phyloP scores from a whole-genome alignment of 2,113 vertebrate species.

The Actinemys pallida region DNA sequence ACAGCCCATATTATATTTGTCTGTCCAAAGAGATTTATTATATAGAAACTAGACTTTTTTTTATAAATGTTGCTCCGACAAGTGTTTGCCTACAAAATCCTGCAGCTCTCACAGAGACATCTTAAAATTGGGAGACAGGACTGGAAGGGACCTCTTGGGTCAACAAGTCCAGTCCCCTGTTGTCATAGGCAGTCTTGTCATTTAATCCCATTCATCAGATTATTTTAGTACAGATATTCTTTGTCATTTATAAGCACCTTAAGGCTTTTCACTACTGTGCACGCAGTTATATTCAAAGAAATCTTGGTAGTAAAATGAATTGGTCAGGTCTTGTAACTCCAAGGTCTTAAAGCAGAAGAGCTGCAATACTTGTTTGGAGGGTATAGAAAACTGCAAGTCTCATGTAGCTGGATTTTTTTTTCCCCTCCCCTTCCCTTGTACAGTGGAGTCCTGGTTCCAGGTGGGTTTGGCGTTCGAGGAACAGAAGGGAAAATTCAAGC shows the following conservation, averaged over 20 bases:
- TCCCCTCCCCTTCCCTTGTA: neutral
- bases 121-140: neutral
- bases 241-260: rapidly evolving
- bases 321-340: neutral
- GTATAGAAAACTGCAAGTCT: neutral
- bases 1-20: rapidly evolving
- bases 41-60: neutral
- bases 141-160: neutral
- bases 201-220: neutral
- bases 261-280: neutral
- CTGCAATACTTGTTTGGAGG: rapidly evolving
- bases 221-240: neutral
- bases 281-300: neutral
- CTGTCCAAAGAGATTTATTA: neutral
- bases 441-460: slow-evolving; percentile 95
- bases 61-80: neutral
- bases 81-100: neutral
- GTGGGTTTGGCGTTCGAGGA: slow-evolving; percentile 95
- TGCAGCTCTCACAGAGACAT: rapidly evolving
- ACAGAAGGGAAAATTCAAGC: slow-evolving; percentile 98
- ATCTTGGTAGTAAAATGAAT: neutral
- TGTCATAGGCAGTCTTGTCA: neutral
- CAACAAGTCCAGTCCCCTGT: neutral
- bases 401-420: neutral
- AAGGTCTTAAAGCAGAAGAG: neutral